A percentile compares a stretch with the other conserved stretches of the same genome.
Conservation (phyloP, 1,140 invertebrate genomes). For the Drosophila subpulchrella region DNA sequence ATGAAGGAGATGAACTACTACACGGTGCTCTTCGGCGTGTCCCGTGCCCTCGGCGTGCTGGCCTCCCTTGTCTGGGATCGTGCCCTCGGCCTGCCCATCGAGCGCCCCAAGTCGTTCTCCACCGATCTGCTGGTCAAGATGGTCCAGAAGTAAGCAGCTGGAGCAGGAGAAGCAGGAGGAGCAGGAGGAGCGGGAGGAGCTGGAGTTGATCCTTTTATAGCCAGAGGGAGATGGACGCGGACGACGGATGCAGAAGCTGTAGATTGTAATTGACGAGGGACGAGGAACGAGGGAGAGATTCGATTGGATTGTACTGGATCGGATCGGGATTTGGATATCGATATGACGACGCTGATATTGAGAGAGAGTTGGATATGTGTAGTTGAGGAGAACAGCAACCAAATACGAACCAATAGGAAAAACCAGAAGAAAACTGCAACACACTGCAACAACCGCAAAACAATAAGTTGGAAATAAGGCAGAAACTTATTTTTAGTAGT, state of each 20-base stretch:
- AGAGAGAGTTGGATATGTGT: slow-evolving; percentile 39
- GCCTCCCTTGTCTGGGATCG: slow-evolving; percentile 97
- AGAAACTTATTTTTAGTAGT: slow-evolving; percentile 77
- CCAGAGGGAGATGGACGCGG: slow-evolving; percentile 23
- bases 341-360: slow-evolving; percentile 43
- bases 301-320: not conserved
- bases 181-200: slow-evolving; percentile 16
- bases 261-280: slow-evolving; percentile 47
- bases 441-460: slow-evolving; percentile 63
- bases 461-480: slow-evolving; percentile 78
- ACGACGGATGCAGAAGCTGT: slow-evolving; percentile 30
- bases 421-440: slow-evolving; percentile 57
- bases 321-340: slow-evolving; percentile 3
- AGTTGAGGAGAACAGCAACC: slow-evolving; percentile 53
- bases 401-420: slow-evolving; percentile 64
- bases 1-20: slow-evolving; percentile 99
- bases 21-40: slow-evolving; percentile 98
- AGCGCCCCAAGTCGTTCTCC: slow-evolving; percentile 95
- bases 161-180: slow-evolving; percentile 2
- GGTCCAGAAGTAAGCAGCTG: slow-evolving; percentile 79
- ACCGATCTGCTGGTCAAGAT: slow-evolving; percentile 78
- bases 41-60: slow-evolving; percentile 95
- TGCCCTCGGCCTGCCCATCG: slow-evolving; percentile 96
- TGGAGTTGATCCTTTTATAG: slow-evolving; percentile 37
- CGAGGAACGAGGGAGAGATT: slow-evolving; percentile 8